These are phyloP conservation scores for Falco naumanni DNA, from an alignment of 2,797 vertebrate species.

Conservation along the genomic window DNA sequence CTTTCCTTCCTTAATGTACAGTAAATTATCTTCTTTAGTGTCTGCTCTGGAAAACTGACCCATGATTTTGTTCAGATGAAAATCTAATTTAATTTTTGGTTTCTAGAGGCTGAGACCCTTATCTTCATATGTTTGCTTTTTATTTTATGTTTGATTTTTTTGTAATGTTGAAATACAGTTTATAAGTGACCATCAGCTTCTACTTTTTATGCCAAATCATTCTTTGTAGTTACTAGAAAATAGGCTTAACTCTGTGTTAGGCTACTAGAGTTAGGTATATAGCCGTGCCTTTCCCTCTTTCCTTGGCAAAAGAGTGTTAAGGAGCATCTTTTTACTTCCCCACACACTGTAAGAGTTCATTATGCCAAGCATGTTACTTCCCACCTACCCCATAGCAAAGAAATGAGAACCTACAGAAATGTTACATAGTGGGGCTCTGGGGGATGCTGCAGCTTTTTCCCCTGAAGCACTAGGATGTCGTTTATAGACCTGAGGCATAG, in stretches of 20 bases:
- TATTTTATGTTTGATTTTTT: neutral
- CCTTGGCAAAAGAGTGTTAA: neutral
- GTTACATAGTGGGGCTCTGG: neutral
- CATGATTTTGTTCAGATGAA: neutral
- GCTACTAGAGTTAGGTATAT: neutral
- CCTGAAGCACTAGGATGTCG: neutral
- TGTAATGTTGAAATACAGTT: neutral
- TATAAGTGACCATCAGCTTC: neutral
- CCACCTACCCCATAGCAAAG: neutral
- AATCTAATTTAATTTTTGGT: neutral
- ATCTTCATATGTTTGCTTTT: neutral
- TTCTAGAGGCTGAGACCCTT: neutral
- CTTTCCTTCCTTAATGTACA: constrained; percentile 7
- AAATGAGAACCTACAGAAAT: neutral
- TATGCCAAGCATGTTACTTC: neutral
- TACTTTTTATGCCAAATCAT: neutral
- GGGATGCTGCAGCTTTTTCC: neutral
- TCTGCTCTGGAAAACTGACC: neutral
- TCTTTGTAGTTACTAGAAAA: neutral
- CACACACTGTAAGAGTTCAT: neutral
- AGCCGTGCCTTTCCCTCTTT: constrained; percentile 3
- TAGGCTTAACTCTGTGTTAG: neutral
- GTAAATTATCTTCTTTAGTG: neutral
- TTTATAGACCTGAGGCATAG: neutral
- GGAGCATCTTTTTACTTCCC: constrained; percentile 12